Conservation (phyloP, 2,113 vertebrate genomes). For the Hyaena hyaena region DNA sequence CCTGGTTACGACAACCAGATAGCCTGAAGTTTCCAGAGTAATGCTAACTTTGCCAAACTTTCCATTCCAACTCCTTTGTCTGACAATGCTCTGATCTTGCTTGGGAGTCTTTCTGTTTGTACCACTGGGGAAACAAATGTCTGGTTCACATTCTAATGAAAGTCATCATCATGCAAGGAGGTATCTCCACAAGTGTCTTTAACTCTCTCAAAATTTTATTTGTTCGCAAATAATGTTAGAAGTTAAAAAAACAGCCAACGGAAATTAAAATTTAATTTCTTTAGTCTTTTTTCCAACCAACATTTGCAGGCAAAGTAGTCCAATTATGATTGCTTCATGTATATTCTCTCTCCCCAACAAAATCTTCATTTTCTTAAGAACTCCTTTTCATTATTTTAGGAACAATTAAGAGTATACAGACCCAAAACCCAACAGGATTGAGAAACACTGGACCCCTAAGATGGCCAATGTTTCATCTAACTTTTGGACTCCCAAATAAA, state of each 20-base stretch:
- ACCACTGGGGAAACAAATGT: no score
- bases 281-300: neutral
- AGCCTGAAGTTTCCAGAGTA: neutral
- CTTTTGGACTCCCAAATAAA: neutral
- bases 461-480: neutral
- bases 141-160: neutral
- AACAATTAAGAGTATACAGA: neutral
- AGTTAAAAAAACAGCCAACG: neutral
- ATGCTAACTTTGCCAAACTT: neutral
- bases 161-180: neutral
- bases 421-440: neutral
- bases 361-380: neutral
- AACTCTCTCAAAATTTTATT: neutral
- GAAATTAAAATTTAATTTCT: slow-evolving; percentile 51
- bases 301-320: neutral
- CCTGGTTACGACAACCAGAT: neutral
- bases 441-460: neutral
- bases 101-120: neutral
- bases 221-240: slow-evolving; percentile 10
- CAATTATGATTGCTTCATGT: neutral
- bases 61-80: neutral
- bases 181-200: neutral
- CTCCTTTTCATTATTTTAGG: slow-evolving; percentile 10
- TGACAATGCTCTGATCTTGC: neutral
- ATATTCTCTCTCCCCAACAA: neutral